A percentile compares a stretch with the other conserved stretches of the same genome.
These are phyloP conservation scores for Chrysolina americana DNA, from an alignment of 2,888 invertebrate genomes.

Conservation along the genomic window DNA sequence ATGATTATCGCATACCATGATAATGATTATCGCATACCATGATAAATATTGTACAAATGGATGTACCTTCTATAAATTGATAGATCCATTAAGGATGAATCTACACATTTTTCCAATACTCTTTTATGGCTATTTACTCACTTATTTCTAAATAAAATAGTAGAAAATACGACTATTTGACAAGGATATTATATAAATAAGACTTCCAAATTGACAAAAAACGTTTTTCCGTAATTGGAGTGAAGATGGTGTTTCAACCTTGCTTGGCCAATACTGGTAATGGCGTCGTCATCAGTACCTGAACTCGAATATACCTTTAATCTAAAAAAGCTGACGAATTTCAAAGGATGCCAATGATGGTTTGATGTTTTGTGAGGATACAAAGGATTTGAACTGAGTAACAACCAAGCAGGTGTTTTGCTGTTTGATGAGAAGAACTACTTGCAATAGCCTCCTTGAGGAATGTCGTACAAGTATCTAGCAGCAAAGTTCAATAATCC, in stretches of 20 bases:
- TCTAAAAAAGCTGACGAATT: too few species aligned
- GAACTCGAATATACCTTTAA: too few species aligned
- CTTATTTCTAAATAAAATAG: neutral
- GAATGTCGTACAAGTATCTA: too few species aligned
- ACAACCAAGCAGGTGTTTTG: too few species aligned
- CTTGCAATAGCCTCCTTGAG: too few species aligned
- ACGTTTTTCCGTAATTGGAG: neutral
- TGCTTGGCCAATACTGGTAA: neutral
- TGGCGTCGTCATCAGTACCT: neutral
- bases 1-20: slow-evolving; percentile 2
- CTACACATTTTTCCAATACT: neutral
- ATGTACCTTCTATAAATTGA: neutral
- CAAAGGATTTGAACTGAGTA: too few species aligned
- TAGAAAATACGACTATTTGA: neutral
- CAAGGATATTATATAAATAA: slow-evolving; percentile 5
- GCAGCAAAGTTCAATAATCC: too few species aligned
- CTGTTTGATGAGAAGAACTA: too few species aligned
- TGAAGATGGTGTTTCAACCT: neutral
- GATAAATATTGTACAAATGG: slow-evolving; percentile 5
- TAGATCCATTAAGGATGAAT: neutral
- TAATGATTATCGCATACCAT: slow-evolving; percentile 7
- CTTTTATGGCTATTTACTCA: neutral
- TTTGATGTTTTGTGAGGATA: too few species aligned
- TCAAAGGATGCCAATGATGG: too few species aligned
- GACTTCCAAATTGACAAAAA: neutral